These are phyloP conservation scores for Dugesia japonica DNA, from an alignment of 2,888 invertebrate genomes.

Conservation along the genomic window DNA sequence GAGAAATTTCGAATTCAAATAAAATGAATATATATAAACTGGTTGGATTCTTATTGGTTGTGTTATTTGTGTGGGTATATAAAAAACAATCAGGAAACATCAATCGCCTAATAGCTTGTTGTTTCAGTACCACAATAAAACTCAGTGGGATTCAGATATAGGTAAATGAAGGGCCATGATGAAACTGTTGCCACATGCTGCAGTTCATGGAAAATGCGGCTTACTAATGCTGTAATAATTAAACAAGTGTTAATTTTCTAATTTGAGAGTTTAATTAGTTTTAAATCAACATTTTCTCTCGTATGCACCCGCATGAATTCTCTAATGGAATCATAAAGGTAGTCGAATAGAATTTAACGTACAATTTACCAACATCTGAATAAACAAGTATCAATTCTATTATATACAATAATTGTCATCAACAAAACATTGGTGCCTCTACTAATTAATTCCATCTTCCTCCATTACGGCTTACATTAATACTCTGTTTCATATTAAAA, in stretches of 20 bases:
- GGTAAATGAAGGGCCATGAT: neutral
- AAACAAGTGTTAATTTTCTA: neutral
- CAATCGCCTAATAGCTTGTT: too few species aligned
- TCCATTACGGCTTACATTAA: neutral
- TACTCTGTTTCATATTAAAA: neutral
- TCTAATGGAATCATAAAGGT: neutral
- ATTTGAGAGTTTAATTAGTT: neutral
- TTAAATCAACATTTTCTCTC: neutral
- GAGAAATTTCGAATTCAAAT: neutral
- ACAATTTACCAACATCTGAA: neutral
- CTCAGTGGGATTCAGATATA: neutral
- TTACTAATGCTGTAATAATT: neutral
- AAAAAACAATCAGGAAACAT: too few species aligned
- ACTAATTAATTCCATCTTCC: slow-evolving; percentile 7
- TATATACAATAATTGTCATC: slow-evolving; percentile 15
- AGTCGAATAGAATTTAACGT: neutral
- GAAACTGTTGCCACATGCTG: neutral
- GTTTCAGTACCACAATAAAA: too few species aligned
- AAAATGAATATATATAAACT: too few species aligned
- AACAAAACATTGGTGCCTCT: slow-evolving; percentile 11
- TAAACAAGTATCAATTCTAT: slow-evolving; percentile 13
- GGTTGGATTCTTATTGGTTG: too few species aligned
- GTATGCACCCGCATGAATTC: neutral
- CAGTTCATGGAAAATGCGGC: neutral
- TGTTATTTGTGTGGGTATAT: neutral